Percentiles rank a stretch among this genome's conserved stretches.
These are phyloP conservation scores for Harpegnathos saltator DNA, from an alignment of 1,140 invertebrate genomes.

Conservation along the genomic window DNA sequence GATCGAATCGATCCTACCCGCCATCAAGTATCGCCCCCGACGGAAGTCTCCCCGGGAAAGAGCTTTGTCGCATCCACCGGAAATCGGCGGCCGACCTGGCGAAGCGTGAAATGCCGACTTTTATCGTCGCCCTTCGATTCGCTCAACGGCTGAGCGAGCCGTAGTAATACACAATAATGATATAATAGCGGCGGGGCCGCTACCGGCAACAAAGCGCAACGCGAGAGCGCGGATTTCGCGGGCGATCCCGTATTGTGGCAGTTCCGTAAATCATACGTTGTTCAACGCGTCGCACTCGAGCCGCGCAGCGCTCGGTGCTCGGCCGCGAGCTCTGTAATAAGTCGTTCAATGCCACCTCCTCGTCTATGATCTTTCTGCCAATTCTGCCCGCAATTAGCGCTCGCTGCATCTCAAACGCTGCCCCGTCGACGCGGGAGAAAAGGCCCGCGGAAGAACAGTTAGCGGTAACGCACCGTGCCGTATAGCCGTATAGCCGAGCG, in stretches of 20 bases:
- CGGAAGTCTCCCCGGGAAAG: constrained; percentile 5
- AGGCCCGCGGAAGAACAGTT: too few species aligned
- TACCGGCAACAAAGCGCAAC: constrained; percentile 34
- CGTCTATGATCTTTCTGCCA: neutral
- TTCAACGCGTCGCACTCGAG: neutral
- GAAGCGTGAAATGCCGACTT: constrained; percentile 39
- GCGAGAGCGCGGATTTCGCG: constrained; percentile 4
- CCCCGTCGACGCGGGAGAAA: too few species aligned
- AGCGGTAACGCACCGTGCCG: too few species aligned
- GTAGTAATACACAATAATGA: constrained; percentile 36
- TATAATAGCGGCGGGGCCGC: constrained; percentile 26
- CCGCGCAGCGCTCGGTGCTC: neutral
- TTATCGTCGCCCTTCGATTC: constrained; percentile 30
- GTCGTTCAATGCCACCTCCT: neutral
- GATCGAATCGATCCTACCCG: neutral
- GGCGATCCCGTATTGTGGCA: constrained; percentile 34
- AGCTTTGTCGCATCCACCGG: constrained; percentile 13
- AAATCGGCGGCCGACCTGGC: neutral
- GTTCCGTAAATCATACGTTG: constrained; percentile 36
- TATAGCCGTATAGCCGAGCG: too few species aligned
- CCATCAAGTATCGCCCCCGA: neutral
- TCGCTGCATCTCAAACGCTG: too few species aligned
- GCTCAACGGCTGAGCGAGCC: constrained; percentile 7
- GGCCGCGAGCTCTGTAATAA: neutral
- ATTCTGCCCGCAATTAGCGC: neutral